Base-by-base conservation (phyloP, 2,888 invertebrate species). In the Thereva nobilitata region DNA sequence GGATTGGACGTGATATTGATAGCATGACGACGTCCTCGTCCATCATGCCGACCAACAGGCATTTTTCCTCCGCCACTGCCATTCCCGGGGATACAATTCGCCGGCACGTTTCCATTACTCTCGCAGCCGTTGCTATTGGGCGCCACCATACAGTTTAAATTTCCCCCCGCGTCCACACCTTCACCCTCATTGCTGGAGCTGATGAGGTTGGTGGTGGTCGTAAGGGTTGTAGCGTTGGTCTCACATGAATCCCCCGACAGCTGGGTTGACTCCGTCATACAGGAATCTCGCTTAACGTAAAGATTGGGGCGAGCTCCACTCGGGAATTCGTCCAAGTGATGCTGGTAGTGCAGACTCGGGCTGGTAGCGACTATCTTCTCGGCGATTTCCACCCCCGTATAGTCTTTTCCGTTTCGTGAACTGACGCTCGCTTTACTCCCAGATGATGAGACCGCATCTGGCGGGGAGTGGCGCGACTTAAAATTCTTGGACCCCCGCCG, bases 1-100 rank as follows among this genome's bases (percentile, higher is more conserved):
- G 81, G 81, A 76, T 81, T 81, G n/a, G 80, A 79, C 41, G 80
- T 81, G 56, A 81, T 81, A 68, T 81, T 80, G 65, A 81, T 80
- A 42, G 81, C 81, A 71, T 81, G 79, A 0, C 80, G 74, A 0
- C 81, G 76, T 66, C 77, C 71, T 37, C 71, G 52, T 8, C 67
- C 67, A 45, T 53, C 70, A 44, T 54, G 45, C 7, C 54, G 1
- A 10, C 54, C 47, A 37, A 47, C 7, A 7, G 64, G 8, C 37
- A 38, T 34, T 6, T 64, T 64, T 50, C 68, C 64, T 49, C 67
- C 66, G 4, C 47, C 63, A 7, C 35, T 35, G 23, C 63, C 57
- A 47, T 61, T 66, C 8, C 66, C 66, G 53, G 47, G 34, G 47
- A 50, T 61, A 40, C 50, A 50, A 61, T 41, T 50, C 4, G 64